Conservation (phyloP, 2,888 invertebrate genomes). For the Mythimna impura region DNA sequence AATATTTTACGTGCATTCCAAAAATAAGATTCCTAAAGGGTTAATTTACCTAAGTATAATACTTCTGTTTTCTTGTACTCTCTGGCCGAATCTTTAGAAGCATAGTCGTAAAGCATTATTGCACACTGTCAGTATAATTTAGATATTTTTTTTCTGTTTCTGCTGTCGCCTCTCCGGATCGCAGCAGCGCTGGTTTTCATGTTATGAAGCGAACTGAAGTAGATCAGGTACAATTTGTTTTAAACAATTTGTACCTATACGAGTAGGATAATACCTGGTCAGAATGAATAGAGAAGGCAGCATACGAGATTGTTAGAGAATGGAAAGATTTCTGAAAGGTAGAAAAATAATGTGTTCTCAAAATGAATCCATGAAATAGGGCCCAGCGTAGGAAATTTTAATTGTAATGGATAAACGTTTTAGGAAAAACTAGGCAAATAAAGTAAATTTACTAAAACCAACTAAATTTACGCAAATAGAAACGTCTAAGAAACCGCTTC, state of each 20-base stretch:
- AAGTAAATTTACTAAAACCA: background rate
- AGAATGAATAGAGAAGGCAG: background rate
- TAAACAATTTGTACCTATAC: constrained; percentile 8
- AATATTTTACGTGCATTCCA: background rate
- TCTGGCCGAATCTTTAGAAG: background rate
- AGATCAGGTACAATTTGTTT: constrained; percentile 13
- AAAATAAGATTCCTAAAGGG: background rate
- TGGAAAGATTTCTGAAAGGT: background rate
- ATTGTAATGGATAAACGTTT: background rate
- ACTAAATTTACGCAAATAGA: background rate
- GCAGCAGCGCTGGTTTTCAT: constrained; percentile 66
- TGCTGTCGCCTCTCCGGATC: constrained; percentile 73
- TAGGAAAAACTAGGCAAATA: background rate
- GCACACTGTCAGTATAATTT: constrained; percentile 49
- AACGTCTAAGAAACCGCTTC: too few relatives aligned
- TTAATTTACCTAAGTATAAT: background rate
- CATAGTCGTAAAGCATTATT: constrained; percentile 41
- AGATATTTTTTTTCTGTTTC: constrained; percentile 52
- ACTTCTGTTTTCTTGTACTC: background rate
- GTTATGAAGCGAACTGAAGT: background rate
- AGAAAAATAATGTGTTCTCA: background rate
- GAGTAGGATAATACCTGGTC: constrained; percentile 1
- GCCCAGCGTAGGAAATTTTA: background rate
- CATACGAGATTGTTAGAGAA: background rate
- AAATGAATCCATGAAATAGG: background rate